A percentile compares a stretch with the other conserved stretches of the same genome.
Conservation (phyloP, 2,888 invertebrate genomes). For the Camptogramma bilineatum region DNA sequence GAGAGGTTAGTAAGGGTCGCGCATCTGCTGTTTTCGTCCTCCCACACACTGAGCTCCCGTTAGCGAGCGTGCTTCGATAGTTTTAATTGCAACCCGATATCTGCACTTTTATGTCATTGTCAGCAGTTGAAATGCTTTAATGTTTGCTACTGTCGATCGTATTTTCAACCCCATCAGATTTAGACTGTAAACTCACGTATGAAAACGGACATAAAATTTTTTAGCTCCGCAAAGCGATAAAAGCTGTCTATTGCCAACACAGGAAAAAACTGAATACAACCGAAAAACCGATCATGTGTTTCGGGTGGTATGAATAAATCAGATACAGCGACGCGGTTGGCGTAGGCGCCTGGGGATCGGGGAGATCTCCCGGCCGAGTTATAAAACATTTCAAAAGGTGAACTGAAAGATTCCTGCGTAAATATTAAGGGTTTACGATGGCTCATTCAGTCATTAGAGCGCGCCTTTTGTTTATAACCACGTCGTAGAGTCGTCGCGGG, state of each 20-base stretch:
- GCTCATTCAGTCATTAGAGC: constrained; percentile 82
- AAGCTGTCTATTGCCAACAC: constrained; percentile 60
- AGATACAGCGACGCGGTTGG: constrained; percentile 73
- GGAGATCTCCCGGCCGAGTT: constrained; percentile 68
- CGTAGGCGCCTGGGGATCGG: constrained; percentile 73
- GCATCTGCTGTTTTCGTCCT: constrained; percentile 80
- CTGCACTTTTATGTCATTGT: constrained; percentile 61
- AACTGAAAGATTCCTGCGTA: constrained; percentile 80
- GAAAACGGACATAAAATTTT: constrained; percentile 44
- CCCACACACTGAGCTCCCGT: constrained; percentile 68
- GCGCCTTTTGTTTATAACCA: constrained; percentile 79
- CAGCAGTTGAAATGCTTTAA: constrained; percentile 45
- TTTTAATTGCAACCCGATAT: constrained; percentile 84
- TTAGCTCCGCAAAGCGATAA: constrained; percentile 52
- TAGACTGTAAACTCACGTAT: constrained; percentile 37
- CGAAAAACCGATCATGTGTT: constrained; percentile 81
- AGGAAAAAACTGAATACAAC: constrained; percentile 66
- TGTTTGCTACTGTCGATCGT: constrained; percentile 40
- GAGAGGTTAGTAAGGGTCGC: constrained; percentile 74
- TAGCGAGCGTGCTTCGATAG: constrained; percentile 74
- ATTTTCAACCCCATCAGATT: constrained; percentile 38
- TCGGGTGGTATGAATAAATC: constrained; percentile 83
- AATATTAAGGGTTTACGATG: constrained; percentile 82
- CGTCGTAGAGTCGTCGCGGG: constrained; percentile 71
- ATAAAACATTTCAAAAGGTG: constrained; percentile 80